A percentile compares a stretch with the other conserved stretches of the same genome.
Evolutionary conservation across 1,140 invertebrate species (phyloP).

Genomic region (Apis dorsata): DNA sequence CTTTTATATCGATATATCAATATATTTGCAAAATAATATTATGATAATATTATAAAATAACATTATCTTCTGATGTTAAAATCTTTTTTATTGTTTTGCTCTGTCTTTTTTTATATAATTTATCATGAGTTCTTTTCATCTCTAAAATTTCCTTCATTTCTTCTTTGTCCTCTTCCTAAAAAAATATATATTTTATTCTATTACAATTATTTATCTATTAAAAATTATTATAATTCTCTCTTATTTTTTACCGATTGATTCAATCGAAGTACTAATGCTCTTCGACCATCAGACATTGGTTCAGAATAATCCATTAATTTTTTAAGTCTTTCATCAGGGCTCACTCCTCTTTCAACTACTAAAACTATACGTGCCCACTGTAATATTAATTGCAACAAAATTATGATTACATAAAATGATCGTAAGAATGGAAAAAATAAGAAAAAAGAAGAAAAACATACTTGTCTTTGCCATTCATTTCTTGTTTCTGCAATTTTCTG

Average conservation of each 20-base stretch:
- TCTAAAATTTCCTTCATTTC: constrained; percentile 96
- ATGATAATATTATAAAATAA: constrained; percentile 3
- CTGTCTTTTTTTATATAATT: constrained; percentile 85
- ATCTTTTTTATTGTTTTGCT: constrained; percentile 60
- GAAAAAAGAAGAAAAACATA: constrained; percentile 68
- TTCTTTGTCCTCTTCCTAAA: constrained; percentile 93
- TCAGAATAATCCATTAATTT: constrained; percentile 96
- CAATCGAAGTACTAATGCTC: constrained; percentile 91
- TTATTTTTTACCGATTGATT: constrained; percentile 86
- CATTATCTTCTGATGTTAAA: background rate
- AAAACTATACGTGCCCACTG: constrained; percentile 98
- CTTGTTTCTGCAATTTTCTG: constrained; percentile 97
- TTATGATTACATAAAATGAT: background rate
- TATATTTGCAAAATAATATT: background rate
- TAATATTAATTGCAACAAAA: background rate
- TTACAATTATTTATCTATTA: background rate
- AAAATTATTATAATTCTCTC: no score
- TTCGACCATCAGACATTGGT: constrained; percentile 93
- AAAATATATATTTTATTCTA: background rate
- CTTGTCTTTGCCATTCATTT: constrained; percentile 99
- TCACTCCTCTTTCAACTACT: constrained; percentile 96
- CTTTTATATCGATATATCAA: background rate
- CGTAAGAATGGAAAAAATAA: background rate
- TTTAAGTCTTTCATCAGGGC: constrained; percentile 90
- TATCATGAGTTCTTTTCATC: constrained; percentile 92